Percentiles rank a stretch among this genome's conserved stretches.
Conservation (phyloP, 2,797 vertebrate species). For the Ambastaia sidthimunki region DNA sequence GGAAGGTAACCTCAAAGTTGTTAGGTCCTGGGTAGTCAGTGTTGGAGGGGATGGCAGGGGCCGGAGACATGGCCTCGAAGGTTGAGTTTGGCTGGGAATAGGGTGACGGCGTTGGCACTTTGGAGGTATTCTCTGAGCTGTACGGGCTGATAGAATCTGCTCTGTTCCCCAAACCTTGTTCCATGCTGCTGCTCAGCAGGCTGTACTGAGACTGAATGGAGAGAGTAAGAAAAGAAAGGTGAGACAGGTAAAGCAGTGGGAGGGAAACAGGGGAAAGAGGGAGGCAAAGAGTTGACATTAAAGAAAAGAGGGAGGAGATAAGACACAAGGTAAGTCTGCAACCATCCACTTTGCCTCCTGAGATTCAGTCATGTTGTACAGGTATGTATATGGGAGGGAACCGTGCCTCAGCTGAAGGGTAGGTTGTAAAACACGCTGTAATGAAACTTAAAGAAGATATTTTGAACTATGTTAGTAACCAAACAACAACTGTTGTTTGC, state of each 20-base stretch:
- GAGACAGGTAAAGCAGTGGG: conserved; percentile 50
- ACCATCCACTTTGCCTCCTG: conserved; percentile 63
- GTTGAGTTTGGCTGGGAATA: conserved; percentile 99
- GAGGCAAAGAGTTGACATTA: conserved; percentile 55
- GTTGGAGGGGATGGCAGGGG: conserved; percentile 96
- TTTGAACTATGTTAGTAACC: conserved; percentile 45
- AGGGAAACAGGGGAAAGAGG: conserved; percentile 45
- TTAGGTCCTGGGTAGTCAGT: conserved; percentile 96
- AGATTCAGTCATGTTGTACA: conserved; percentile 85
- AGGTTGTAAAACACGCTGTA: conserved; percentile 73
- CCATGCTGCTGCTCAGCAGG: conserved; percentile 98
- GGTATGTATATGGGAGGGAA: conserved; percentile 76
- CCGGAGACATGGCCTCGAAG: conserved; percentile 95
- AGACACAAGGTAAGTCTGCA: conserved; percentile 61
- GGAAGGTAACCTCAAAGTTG: conserved; percentile 96
- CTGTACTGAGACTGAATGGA: conserved; percentile 95
- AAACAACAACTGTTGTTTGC: too few relatives aligned
- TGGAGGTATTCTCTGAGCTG: conserved; percentile 92
- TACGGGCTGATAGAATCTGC: conserved; percentile 93
- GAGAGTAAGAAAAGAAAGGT: conserved; percentile 53
- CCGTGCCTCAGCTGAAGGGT: conserved; percentile 58
- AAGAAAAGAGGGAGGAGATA: conserved; percentile 54
- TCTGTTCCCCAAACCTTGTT: conserved; percentile 91
- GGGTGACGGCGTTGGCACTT: conserved; percentile 93
- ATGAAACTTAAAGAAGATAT: too few relatives aligned